Percentiles rank a stretch among this genome's conserved stretches.
phyloP scores from a whole-genome alignment of 2,113 vertebrate genomes.

The Aptenodytes patagonicus region DNA sequence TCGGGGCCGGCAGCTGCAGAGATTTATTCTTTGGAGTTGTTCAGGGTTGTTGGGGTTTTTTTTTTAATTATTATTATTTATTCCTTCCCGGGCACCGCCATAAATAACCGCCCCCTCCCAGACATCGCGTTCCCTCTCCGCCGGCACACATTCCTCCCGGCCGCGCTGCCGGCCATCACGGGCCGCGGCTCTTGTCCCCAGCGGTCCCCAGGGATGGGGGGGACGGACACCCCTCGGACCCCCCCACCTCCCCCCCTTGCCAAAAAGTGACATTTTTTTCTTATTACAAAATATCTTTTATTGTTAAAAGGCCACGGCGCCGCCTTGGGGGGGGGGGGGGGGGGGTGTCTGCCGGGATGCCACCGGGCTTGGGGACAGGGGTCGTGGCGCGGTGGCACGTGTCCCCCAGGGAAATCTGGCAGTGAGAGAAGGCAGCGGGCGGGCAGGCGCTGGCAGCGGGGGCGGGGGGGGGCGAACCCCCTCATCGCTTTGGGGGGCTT shows the following conservation, averaged over 20 bases:
- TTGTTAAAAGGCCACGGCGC: neutral
- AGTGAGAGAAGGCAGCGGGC: neutral
- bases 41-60: no score
- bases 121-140: neutral
- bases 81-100: neutral
- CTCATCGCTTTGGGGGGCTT: neutral
- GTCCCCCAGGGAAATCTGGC: neutral
- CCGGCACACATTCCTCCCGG: neutral
- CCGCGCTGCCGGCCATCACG: neutral
- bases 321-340: neutral
- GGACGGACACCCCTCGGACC: neutral
- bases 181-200: neutral
- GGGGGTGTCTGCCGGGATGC: accelerated
- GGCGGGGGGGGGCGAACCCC: no score
- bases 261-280: neutral
- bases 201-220: accelerated
- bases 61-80: neutral
- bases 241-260: no score
- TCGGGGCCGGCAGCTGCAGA: neutral
- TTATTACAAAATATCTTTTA: conserved; percentile 31
- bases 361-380: neutral
- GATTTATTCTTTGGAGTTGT: neutral
- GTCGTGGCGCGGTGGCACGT: accelerated
- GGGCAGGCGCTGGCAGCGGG: neutral
- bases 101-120: neutral